Evolutionary conservation across 2,113 vertebrate species (phyloP).

Genomic region (Neolamprologus tretocephalus): DNA sequence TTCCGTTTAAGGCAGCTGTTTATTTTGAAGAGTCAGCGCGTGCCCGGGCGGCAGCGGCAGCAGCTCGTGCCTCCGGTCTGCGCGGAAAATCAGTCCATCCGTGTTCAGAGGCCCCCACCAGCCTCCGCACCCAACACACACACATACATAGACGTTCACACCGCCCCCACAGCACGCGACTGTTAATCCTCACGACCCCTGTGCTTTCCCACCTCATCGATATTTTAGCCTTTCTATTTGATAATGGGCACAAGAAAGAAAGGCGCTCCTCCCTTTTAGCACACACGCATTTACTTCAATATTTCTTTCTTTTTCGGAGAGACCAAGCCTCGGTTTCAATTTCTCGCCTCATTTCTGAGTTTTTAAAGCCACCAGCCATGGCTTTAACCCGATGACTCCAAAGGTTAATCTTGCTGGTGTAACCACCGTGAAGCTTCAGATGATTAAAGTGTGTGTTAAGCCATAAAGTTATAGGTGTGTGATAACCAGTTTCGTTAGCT

Average conservation of each 20-base stretch:
- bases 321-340: neutral
- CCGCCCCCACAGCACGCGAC: neutral
- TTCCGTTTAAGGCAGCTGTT: slow-evolving; percentile 38
- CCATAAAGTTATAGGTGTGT: neutral
- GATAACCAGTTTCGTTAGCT: neutral
- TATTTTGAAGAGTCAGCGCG: slow-evolving; percentile 57
- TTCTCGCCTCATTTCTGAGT: neutral
- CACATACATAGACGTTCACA: neutral
- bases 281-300: neutral
- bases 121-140: neutral
- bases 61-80: slow-evolving; percentile 46
- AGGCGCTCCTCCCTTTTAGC: neutral
- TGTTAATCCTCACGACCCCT: neutral
- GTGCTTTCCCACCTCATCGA: neutral
- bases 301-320: neutral
- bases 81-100: slow-evolving; percentile 18
- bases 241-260: neutral
- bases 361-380: neutral
- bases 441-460: neutral
- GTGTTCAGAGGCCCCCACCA: neutral
- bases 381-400: neutral
- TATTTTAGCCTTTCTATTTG: neutral
- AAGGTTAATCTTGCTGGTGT: neutral
- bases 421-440: neutral
- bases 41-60: slow-evolving; percentile 36